A percentile compares a stretch with the other conserved stretches of the same genome.
Evolutionary conservation across 2,113 vertebrate species (phyloP).

Genomic region (Siphamia tubifer): DNA sequence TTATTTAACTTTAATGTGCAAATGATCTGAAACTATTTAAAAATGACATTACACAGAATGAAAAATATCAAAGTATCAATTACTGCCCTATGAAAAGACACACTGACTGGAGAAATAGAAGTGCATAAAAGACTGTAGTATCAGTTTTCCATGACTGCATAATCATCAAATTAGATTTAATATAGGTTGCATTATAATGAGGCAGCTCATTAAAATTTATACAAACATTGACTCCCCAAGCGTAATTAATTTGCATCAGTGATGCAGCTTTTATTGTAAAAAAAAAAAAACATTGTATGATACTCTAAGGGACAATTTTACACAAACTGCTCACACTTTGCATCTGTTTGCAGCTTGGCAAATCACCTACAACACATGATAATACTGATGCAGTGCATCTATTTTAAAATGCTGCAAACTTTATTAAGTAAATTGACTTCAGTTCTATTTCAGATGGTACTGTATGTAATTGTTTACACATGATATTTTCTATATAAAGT

Average conservation of each 20-base stretch:
- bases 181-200: conserved; percentile 33
- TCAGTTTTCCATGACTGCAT: conserved; percentile 11
- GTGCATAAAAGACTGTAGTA: conserved; percentile 13
- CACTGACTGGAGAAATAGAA: neutral
- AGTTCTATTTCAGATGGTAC: neutral
- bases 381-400: neutral
- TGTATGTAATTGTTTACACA: neutral
- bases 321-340: conserved; percentile 31
- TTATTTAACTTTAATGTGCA: neutral
- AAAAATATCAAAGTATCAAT: conserved; percentile 1
- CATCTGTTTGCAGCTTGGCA: conserved; percentile 14
- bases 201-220: conserved; percentile 55
- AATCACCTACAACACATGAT: conserved; percentile 1
- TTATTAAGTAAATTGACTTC: neutral
- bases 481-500: neutral
- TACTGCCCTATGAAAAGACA: conserved; percentile 1
- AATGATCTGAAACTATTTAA: neutral
- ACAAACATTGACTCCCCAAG: conserved; percentile 26
- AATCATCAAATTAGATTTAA: conserved; percentile 33
- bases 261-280: conserved; percentile 29
- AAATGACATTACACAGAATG: neutral
- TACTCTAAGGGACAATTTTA: conserved; percentile 24
- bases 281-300: neutral
- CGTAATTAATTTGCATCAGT: conserved; percentile 51
- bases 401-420: neutral